A percentile compares a stretch with the other conserved stretches of the same genome.
These are phyloP conservation scores for Pseudochirops cupreus DNA, from an alignment of 2,797 vertebrate species.

Conservation along the genomic window DNA sequence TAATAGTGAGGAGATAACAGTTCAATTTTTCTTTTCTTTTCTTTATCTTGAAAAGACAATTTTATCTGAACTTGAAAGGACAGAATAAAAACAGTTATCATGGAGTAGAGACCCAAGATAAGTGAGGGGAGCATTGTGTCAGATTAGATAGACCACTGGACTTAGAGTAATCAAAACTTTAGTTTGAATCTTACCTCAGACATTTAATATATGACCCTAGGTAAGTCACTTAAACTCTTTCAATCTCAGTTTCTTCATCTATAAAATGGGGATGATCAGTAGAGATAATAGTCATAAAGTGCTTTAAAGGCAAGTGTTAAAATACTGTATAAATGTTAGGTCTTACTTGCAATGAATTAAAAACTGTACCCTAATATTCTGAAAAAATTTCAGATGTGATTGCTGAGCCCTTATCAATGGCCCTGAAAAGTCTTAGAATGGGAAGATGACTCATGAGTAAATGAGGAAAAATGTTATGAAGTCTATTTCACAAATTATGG, in stretches of 20 bases:
- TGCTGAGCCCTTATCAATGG: background rate
- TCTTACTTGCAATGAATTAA: background rate
- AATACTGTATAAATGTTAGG: no score
- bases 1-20: background rate
- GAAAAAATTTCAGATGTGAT: background rate
- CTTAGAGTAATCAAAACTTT: no score
- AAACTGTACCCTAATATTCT: background rate
- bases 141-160: background rate
- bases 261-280: no score
- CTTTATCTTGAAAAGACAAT: background rate
- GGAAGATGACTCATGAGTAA: background rate
- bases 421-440: background rate
- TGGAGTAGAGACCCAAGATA: background rate
- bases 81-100: background rate
- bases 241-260: no score
- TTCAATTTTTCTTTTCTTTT: background rate
- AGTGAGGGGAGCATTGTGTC: background rate
- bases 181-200: no score
- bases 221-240: no score
- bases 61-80: background rate
- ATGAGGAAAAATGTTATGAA: background rate
- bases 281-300: no score
- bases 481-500: background rate
- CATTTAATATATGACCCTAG: no score
- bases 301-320: no score